Base-by-base conservation (phyloP, 2,888 invertebrate species). In the Elysia crispata region DNA sequence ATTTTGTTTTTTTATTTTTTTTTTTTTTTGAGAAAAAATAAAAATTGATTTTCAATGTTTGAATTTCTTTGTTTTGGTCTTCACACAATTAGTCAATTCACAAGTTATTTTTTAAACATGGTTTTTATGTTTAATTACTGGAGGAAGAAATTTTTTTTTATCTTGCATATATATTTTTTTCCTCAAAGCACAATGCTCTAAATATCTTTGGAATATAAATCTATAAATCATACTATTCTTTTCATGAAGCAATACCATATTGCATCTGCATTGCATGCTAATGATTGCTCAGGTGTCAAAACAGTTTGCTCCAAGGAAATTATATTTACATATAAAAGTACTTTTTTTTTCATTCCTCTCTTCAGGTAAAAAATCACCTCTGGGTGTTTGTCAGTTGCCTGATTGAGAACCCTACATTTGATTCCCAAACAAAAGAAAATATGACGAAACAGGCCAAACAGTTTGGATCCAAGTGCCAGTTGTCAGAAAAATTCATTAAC, bases 371-470 rank as follows among this genome's bases (percentile, higher is more conserved):
- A 91, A 97, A 96, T 93, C 98, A 99, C 91, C 94, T 99, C 93
- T 99, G 99, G 99, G 92, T 99, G 0, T 99, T 99, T 91, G 94
- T 99, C 33, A 99, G 98, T 91, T 98, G 98, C 92, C 93, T 99
- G 70, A 98, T 99, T 88, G 99, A 98, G 81, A 99, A 99, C 94
- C 99, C 99, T 41, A 96, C 98, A 60, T 99, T 99, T 93, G 99
- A 99, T 93, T 99, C 99, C 0, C 99, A 99, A 94, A 99, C 99
- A 0, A 99, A 99, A 93, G 99, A 99, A 91, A 96, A 97, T 90
- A 98, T 99, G 99, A 99, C 99, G 0, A 94, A 98, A 69, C 98
- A 98, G 93, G 87, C 86, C 25, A 99, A 98, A 91, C 96, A 94
- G 90, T 99, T 99, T 92, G 99, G 99, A 20, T 98, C 98, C 0